A percentile compares a stretch with the other conserved stretches of the same genome.
phyloP scores from a whole-genome alignment of 2,888 invertebrate species.

The Spisula subtruncata region DNA sequence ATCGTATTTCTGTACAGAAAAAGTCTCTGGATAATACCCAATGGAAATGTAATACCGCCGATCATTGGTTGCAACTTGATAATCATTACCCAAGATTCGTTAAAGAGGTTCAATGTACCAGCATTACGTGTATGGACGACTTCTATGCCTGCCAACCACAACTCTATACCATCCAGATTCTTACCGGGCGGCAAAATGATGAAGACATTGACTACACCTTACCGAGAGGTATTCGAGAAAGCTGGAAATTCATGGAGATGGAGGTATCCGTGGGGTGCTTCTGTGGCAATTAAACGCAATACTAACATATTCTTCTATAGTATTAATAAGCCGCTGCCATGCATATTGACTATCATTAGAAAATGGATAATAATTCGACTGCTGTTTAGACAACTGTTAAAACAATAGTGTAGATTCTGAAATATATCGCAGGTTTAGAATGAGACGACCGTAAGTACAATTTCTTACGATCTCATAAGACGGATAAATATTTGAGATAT shows the following conservation, averaged over 20 bases:
- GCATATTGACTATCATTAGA: neutral
- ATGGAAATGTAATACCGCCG: constrained; percentile 13
- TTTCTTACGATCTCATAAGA: too few relatives aligned
- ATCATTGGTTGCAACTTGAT: constrained; percentile 29
- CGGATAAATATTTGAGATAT: too few relatives aligned
- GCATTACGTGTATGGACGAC: neutral
- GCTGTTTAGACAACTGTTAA: neutral
- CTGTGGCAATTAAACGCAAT: constrained; percentile 17
- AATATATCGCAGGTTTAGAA: too few relatives aligned
- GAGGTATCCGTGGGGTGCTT: constrained; percentile 26
- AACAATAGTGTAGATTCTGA: too few relatives aligned
- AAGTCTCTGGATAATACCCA: neutral
- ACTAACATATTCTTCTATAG: neutral
- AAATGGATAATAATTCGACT: constrained; percentile 16
- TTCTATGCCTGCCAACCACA: constrained; percentile 20
- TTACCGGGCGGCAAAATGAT: neutral
- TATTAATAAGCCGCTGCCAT: neutral
- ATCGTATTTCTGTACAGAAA: constrained; percentile 13
- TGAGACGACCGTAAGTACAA: too few relatives aligned
- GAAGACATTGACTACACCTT: neutral
- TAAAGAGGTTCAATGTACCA: constrained; percentile 23
- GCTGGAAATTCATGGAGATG: constrained; percentile 28
- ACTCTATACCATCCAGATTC: constrained; percentile 9
- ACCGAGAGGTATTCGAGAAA: constrained; percentile 17
- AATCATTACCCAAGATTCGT: constrained; percentile 36